These are phyloP conservation scores for Melanostoma scalare DNA, from an alignment of 2,888 invertebrate species.

Conservation along the genomic window DNA sequence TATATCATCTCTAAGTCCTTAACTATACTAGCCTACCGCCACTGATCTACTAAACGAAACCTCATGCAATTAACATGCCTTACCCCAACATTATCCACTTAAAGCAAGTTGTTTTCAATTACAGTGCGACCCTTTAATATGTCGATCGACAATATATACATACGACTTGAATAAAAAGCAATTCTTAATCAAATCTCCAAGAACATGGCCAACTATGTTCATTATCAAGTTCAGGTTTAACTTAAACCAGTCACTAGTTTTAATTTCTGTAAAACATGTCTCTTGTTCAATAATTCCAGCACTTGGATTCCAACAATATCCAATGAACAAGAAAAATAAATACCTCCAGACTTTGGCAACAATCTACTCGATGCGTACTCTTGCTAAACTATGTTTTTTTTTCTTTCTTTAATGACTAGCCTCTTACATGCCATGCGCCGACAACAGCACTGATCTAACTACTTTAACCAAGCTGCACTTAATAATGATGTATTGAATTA, in stretches of 20 bases:
- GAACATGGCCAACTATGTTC: not conserved
- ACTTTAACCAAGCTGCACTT: conserved; percentile 42
- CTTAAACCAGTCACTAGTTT: conserved; percentile 1
- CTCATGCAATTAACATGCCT: too few species aligned
- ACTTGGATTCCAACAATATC: conserved; percentile 51
- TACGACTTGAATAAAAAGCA: not conserved
- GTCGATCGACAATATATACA: too few species aligned
- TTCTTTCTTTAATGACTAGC: conserved; percentile 18
- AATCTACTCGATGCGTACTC: conserved; percentile 42
- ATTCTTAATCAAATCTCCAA: not conserved
- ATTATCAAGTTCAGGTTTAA: conserved; percentile 1
- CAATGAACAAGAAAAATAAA: conserved; percentile 63
- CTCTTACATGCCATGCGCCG: conserved; percentile 18
- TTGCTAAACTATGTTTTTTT: conserved; percentile 8
- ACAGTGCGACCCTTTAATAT: too few species aligned
- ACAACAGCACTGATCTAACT: conserved; percentile 2
- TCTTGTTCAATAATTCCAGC: conserved; percentile 50
- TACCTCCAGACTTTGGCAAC: conserved; percentile 51
- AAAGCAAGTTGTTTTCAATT: too few species aligned
- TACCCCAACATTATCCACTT: too few species aligned
- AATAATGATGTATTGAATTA: conserved; percentile 71
- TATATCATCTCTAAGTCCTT: too few species aligned
- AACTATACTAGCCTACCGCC: too few species aligned
- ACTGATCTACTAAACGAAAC: not conserved
- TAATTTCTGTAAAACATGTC: conserved; percentile 56